These are phyloP conservation scores for Volucella inflata DNA, from an alignment of 2,888 invertebrate species.

Conservation along the genomic window DNA sequence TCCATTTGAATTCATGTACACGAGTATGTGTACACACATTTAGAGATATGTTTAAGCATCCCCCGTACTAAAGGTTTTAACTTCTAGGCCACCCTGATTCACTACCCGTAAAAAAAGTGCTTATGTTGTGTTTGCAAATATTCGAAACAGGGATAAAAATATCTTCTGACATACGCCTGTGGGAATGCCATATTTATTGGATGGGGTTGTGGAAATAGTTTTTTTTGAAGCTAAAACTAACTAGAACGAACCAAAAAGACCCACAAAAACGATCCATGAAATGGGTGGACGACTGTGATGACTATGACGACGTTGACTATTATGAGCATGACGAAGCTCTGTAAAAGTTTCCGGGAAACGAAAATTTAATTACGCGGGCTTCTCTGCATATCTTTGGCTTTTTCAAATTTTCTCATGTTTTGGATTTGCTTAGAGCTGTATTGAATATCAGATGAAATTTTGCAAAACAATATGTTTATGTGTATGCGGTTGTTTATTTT, in stretches of 20 bases:
- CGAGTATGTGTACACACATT: conserved; percentile 11
- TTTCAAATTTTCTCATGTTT: conserved; percentile 17
- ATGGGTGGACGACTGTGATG: too few species aligned
- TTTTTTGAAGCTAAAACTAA: conserved; percentile 1
- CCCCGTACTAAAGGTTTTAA: background rate
- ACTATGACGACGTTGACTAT: background rate
- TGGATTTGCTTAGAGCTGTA: background rate
- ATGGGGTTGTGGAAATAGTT: conserved; percentile 15
- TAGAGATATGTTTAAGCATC: conserved; percentile 6
- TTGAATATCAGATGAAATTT: conserved; percentile 57
- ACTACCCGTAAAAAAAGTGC: background rate
- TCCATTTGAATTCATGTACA: conserved; percentile 53
- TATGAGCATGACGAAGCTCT: background rate
- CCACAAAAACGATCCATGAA: conserved; percentile 1
- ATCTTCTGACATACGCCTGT: background rate
- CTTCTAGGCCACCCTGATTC: conserved; percentile 1
- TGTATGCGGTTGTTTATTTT: background rate
- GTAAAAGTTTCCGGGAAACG: conserved; percentile 44
- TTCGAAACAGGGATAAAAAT: conserved; percentile 31
- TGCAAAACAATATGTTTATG: conserved; percentile 56
- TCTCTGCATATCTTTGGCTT: background rate
- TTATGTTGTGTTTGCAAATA: conserved; percentile 52
- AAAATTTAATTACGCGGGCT: conserved; percentile 44
- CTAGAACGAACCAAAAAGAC: background rate
- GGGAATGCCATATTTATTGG: too few species aligned